Base-by-base conservation (phyloP, 2,113 vertebrate species). In the Phasianus colchicus region DNA sequence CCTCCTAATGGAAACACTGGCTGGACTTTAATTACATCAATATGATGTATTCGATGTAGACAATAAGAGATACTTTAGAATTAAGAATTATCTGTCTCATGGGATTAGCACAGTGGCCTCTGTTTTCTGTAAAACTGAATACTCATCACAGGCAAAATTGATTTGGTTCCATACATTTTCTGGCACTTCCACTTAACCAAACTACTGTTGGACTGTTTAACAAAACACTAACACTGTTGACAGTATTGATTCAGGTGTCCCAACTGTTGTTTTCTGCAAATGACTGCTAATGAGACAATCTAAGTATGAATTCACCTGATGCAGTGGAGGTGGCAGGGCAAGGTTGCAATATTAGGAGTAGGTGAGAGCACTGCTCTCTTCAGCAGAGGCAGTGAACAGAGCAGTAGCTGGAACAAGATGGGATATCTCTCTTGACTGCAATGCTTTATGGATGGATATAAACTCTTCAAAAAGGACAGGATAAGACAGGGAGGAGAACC, bases 291-390 rank as follows among this genome's bases (percentile, higher is more conserved):
- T 32, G 36, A 58, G 38, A 13, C 29, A 75, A 52, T 52, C 63
- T 75, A 2, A 5, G 63, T 42, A 52, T 36, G 30, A 27, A 4
- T 19, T 69, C 40, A 50, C 25, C 21, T 17, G 27, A 17, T 42
- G 57, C 40, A 25, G 11, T 5, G 13, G 2, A 9, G 9, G 6
- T 60, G 38, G 6, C 55, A 50, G 43, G n/a, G 11, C 27, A 91
- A 27, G 8, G 11, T 2, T 27, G 0, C 14, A 10, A 14, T 8
- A 24, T 6, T 42, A 36, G 10, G 17, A 25, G 13, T 3, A 57
- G 29, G 24, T 9, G 79, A 69, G 36, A 69, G 11, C 40, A 36
- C 15, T n/a, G 19, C 15, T 57, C 50, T 21, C 40, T 30, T 58
- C 12, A 54, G n/a, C 18, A 69, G 45, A 20, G 43, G 43, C 20